Base-by-base conservation (phyloP, 2,797 vertebrate species). In the Malurus splendens region DNA sequence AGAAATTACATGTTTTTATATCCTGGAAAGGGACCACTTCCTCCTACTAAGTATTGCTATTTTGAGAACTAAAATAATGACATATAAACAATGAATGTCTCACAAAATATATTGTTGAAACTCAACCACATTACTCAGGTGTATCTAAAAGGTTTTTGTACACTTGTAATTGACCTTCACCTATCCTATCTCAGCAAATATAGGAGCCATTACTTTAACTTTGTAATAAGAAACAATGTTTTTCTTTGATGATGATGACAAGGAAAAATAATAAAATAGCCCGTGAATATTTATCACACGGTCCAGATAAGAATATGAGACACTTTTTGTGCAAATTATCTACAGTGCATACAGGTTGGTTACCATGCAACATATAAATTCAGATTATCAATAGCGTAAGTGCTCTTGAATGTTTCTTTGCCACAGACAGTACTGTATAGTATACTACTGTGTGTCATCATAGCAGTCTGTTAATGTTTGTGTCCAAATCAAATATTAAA, bases 21-120 rank as follows among this genome's bases (percentile, higher is more conserved):
- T 24, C 38, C 59, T 84, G 32, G 32, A 74, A 86, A 56, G 30
- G 13, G 25, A 59, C 83, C 65, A 89, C 12, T 61, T 25, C 50
- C 38, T 81, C 59, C 14, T 88, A 57, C 18, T 71, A 27, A 52
- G 89, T 92, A 88, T 50, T 89, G 7, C 18, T 90, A 66, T 72
- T 78, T 82, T 89, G 81, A 89, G 39, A 61, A 77, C 54, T 81
- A 86, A 84, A 89, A 48, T 70, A 94, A 83, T 92, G 22, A 87
- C 25, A 80, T 33, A 57, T 57, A 90, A 57, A 73, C 16, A 78
- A 73, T 6, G 30, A 38, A 59, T 28, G 30, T 85, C 67, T 93
- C 70, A 88, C 38, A 83, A 64, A 77, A 71, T 48, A 11, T 44
- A 73, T 18, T 89, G 57, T 22, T 36, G 64, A 75, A 86, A 72